Evolutionary conservation across 2,888 invertebrate species (phyloP).

Genomic region (Macrostomum cliftonense): DNA sequence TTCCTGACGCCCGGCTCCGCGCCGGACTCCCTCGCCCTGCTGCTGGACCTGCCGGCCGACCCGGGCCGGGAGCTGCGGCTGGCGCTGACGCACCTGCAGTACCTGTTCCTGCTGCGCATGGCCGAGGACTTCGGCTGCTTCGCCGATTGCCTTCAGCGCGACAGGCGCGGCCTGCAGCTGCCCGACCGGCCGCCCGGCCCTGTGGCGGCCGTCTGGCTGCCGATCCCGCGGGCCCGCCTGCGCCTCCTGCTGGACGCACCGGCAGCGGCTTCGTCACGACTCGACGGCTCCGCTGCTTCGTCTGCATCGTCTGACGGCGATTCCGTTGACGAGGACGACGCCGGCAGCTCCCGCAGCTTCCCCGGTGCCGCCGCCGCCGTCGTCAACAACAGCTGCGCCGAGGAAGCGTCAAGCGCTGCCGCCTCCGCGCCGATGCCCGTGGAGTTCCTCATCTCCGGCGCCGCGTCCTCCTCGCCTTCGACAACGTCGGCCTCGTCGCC

Average conservation of each 20-base stretch:
- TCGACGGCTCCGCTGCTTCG: not conserved
- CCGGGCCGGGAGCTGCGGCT: no score
- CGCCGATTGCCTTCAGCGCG: no score
- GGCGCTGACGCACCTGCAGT: no score
- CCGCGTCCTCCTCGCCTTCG: no score
- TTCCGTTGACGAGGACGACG: not conserved
- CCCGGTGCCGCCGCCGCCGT: no score
- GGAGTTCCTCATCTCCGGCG: not conserved
- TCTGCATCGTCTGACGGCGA: not conserved
- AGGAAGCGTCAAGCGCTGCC: conserved; percentile 33
- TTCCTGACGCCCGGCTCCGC: no score
- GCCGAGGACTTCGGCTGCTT: no score
- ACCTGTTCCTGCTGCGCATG: no score
- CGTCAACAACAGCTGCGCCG: not conserved
- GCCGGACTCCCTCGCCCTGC: no score
- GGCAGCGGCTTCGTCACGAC: not conserved
- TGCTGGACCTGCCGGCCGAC: no score
- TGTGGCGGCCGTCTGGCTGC: not conserved
- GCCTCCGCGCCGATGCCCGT: conserved; percentile 38
- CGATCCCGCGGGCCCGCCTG: not conserved
- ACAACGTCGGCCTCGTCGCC: no score
- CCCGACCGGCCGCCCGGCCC: not conserved
- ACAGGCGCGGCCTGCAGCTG: no score
- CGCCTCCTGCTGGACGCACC: not conserved
- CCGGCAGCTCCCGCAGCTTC: not conserved